Base-by-base conservation (phyloP, 2,888 invertebrate genomes). In the Scaptomyza flava region DNA sequence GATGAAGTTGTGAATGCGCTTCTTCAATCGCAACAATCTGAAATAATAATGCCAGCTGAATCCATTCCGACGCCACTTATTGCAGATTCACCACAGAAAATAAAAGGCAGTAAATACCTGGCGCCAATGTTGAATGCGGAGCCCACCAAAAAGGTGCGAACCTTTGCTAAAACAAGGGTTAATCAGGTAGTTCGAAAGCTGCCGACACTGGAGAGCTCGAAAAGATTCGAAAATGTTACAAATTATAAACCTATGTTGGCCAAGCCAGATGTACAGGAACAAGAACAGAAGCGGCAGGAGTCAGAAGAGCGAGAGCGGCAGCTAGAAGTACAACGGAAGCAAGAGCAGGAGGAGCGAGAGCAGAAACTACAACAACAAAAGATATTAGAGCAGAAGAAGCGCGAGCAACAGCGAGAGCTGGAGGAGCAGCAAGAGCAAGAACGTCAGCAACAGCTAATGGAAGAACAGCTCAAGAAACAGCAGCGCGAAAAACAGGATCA, bases 291-390 rank as follows among this genome's bases (percentile, higher is more conserved):
- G 1, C n/a, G 17, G 7, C 14, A 48, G 17, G 42, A 20, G 11
- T 17, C 34, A 11, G 17, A 34, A 27, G 38, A 54, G 38, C 46
- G 11, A 5, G 17, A 41, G 17, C 41, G 41, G 11, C 34, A n/a
- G 34, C n/a, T 50, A 17, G 6, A 50, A 20, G 23, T 38, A 9
- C 23, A 57, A 52, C 31, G 38, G 8, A 47, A 67, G n/a, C 33
- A 45, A 31, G 20, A 46, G 4, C 14, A 14, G 8, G 47, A 43
- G 17, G 7, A 65, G 11, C 45, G 57, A 12, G 62, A 76, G 7
- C n/a, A 45, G 14, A 38, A 30, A 1, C 23, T 36, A 2, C 27
- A 53, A 3, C 41, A 57, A 9, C 38, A 61, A 14, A 48, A 53
- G 11, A 17, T 27, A 11, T 33, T 2, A 4, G 66, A 47, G n/a